These are phyloP conservation scores for Lepisosteus oculatus DNA, from an alignment of 2,113 vertebrate genomes.

Conservation along the genomic window DNA sequence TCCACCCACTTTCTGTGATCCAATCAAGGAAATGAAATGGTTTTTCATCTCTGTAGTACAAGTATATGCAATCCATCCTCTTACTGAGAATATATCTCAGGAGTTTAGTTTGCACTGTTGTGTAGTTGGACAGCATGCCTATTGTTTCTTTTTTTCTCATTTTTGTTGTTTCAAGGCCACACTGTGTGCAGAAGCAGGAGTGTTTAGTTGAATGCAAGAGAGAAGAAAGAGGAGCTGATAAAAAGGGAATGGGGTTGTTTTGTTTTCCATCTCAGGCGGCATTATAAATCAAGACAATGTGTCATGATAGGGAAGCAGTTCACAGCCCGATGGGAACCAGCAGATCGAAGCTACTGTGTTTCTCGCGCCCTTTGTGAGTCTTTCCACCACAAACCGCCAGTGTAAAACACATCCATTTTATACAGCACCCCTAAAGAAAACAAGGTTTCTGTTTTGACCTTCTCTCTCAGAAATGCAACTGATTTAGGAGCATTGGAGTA, in stretches of 20 bases:
- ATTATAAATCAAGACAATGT: conserved; percentile 35
- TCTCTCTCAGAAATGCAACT: too few relatives aligned
- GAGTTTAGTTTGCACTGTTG: conserved; percentile 16
- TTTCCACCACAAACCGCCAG: too few relatives aligned
- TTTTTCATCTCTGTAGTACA: too few relatives aligned
- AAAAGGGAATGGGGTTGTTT: conserved; percentile 41
- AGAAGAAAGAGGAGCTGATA: conserved; percentile 1
- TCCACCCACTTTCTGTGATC: too few relatives aligned
- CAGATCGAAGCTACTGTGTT: conserved; percentile 7
- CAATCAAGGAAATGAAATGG: too few relatives aligned
- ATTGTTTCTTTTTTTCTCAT: conserved; percentile 42
- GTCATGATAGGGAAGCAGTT: not conserved
- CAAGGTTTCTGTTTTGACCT: too few relatives aligned
- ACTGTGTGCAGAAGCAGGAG: conserved; percentile 40
- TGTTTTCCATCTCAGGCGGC: conserved; percentile 39
- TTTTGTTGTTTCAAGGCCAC: conserved; percentile 46
- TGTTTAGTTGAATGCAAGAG: not conserved
- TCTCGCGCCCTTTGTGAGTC: conserved; percentile 17
- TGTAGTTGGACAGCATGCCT: conserved; percentile 46
- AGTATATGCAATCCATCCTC: too few relatives aligned
- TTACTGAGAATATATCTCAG: too few relatives aligned
- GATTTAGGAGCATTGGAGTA: too few relatives aligned
- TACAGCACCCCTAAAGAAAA: too few relatives aligned
- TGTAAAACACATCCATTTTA: too few relatives aligned
- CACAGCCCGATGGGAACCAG: not conserved